These are phyloP conservation scores for Dendrocopos noguchii DNA, from an alignment of 2,113 vertebrate species.

Conservation along the genomic window DNA sequence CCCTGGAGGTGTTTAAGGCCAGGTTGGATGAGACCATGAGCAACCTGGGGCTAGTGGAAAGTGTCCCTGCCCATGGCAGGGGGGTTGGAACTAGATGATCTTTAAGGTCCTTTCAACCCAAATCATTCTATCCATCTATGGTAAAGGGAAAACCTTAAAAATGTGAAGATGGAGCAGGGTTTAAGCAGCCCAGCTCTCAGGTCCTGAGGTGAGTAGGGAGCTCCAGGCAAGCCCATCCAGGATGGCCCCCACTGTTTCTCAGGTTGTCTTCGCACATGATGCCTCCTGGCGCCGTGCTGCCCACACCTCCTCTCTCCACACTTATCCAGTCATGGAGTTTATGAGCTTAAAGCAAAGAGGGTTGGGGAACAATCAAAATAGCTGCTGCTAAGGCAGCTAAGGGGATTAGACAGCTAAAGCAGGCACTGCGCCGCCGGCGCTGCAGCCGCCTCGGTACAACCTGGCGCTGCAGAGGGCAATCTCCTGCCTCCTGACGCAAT, in stretches of 20 bases:
- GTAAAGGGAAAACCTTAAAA: not conserved
- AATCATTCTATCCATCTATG: no score
- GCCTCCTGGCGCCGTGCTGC: not conserved
- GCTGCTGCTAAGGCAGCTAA: slow-evolving; percentile 27
- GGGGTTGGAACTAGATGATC: no score
- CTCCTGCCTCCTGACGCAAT: not conserved
- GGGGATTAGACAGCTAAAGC: slow-evolving; percentile 37
- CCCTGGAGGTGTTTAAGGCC: no score
- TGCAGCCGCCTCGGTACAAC: not conserved
- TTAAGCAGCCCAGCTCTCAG: not conserved
- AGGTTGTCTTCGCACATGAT: not conserved
- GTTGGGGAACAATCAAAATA: slow-evolving; percentile 44
- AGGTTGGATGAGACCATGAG: no score
- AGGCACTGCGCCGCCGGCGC: accelerated
- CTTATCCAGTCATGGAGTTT: not conserved
- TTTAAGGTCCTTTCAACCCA: no score
- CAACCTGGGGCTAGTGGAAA: no score
- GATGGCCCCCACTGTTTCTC: no score
- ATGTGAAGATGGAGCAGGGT: no score
- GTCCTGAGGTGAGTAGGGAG: not conserved
- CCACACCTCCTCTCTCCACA: not conserved
- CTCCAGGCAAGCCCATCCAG: not conserved
- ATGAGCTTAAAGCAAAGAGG: slow-evolving; percentile 61
- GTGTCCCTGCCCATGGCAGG: no score
- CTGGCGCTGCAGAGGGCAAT: not conserved